A percentile compares a stretch with the other conserved stretches of the same genome.
phyloP scores from a whole-genome alignment of 2,888 invertebrate genomes.

The Synergus gifuensis region DNA sequence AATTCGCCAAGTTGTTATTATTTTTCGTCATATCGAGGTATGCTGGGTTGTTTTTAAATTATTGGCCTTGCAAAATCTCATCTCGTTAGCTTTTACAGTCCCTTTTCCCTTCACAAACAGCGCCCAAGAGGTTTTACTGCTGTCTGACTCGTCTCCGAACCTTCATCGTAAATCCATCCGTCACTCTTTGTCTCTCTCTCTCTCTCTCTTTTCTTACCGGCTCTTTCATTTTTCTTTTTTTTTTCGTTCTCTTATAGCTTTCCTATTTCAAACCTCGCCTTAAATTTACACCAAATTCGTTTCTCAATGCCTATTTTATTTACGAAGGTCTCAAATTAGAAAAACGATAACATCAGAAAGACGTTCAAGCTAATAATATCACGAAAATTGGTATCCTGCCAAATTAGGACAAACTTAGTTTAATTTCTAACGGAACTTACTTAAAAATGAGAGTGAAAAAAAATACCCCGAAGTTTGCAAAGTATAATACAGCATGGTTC shows the following conservation, averaged over 20 bases:
- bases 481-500: too few relatives aligned
- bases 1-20: not conserved
- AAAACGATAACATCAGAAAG: too few relatives aligned
- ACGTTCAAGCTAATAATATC: too few relatives aligned
- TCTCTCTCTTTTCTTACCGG: constrained; percentile 31
- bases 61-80: constrained; percentile 45
- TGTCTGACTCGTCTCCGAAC: constrained; percentile 46
- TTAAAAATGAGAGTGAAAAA: too few relatives aligned
- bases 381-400: too few relatives aligned
- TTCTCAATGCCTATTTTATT: not conserved
- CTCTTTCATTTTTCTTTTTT: constrained; percentile 33
- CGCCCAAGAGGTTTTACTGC: constrained; percentile 53
- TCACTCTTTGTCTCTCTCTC: constrained; percentile 46
- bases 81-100: constrained; percentile 61
- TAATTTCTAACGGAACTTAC: too few relatives aligned
- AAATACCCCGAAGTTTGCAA: too few relatives aligned
- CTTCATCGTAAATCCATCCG: constrained; percentile 61
- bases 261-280: constrained; percentile 6
- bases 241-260: not conserved
- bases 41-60: constrained; percentile 11
- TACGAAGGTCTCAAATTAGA: too few relatives aligned
- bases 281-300: not conserved
- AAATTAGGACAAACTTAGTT: too few relatives aligned
- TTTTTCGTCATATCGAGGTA: not conserved
- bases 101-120: constrained; percentile 54